These are phyloP conservation scores for Yponomeuta malinellus DNA, from an alignment of 2,888 invertebrate genomes.

Conservation along the genomic window DNA sequence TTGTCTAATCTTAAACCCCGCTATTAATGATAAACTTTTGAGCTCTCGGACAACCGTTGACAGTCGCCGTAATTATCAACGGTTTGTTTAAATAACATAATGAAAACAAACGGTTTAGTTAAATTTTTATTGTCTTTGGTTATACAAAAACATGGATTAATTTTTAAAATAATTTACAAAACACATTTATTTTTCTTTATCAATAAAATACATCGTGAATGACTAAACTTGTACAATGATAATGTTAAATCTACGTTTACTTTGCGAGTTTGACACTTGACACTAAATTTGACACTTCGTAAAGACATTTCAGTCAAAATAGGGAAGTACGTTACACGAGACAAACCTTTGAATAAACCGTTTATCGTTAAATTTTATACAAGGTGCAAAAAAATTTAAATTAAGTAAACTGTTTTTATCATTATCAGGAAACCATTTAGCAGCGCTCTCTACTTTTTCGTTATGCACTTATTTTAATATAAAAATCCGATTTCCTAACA, in stretches of 20 bases:
- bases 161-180: conserved; percentile 75
- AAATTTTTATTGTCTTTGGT: conserved; percentile 77
- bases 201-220: conserved; percentile 60
- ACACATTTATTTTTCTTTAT: conserved; percentile 70
- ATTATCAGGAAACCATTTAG: conserved; percentile 11
- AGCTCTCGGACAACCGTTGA: too few species aligned
- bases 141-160: conserved; percentile 76
- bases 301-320: conserved; percentile 22
- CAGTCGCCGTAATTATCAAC: too few species aligned
- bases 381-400: not conserved
- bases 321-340: not conserved
- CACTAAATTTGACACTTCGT: conserved; percentile 21
- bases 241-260: conserved; percentile 42
- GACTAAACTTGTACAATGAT: conserved; percentile 70
- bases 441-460: conserved; percentile 27
- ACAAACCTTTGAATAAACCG: not conserved
- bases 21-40: too few species aligned
- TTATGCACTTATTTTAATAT: conserved; percentile 28
- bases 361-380: not conserved
- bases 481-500: conserved; percentile 38
- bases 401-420: not conserved
- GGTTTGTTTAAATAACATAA: conserved; percentile 21
- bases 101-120: conserved; percentile 56
- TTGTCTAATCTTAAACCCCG: too few species aligned
- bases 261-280: conserved; percentile 21